Evolutionary conservation across 1,140 invertebrate species (phyloP), one percentile per base, ranked within the genome.

Genomic region (Caerostris darwini): DNA sequence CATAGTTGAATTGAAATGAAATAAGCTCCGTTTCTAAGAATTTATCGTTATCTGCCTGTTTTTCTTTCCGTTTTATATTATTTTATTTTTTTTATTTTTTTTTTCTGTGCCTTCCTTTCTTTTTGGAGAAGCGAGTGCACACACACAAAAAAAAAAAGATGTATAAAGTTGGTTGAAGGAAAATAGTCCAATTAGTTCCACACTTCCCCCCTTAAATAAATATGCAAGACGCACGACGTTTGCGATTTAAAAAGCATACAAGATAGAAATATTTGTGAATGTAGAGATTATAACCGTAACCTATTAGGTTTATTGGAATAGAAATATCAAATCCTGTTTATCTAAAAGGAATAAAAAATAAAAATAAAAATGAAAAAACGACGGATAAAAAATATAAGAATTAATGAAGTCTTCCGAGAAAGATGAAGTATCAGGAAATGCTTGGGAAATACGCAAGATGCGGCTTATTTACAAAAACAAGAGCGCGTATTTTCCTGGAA

Each of bases 141-240:
- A n/a, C 3, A 10, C 14, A 58, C 12, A 17, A 57, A 54, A 7
- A 19, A 14, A 77, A 92, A 92, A 88, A 64, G 12, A 54, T 67
- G 67, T 58, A 34, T 19, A 67, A 59, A 88, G 58, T 57, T 88
- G 67, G 69, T 94, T 89, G 67, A 10, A 71, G 64, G 92, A 94
- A 93, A 94, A 94, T 89, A 94, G 92, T 54, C 92, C 92, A 94
- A 94, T 94, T 94, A 94, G 67, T 82, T 81, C 34, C 56, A 57
- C 61, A 89, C 58, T 81, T 89, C 17, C 7, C 7, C 59, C 59
- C 53, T 14, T 3, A 87, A 64, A n/a, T 50, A n/a, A 91, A 82
- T 12, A 77, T 14, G 64, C 34, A 83, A 92, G 34, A 83, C 59
- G 50, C 61, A 56, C 19, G 50, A 83, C 59, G 59, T 58, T 34